Evolutionary conservation across 2,797 vertebrate species (phyloP), one percentile per base, ranked within the genome.

Genomic region (Varecia variegata): DNA sequence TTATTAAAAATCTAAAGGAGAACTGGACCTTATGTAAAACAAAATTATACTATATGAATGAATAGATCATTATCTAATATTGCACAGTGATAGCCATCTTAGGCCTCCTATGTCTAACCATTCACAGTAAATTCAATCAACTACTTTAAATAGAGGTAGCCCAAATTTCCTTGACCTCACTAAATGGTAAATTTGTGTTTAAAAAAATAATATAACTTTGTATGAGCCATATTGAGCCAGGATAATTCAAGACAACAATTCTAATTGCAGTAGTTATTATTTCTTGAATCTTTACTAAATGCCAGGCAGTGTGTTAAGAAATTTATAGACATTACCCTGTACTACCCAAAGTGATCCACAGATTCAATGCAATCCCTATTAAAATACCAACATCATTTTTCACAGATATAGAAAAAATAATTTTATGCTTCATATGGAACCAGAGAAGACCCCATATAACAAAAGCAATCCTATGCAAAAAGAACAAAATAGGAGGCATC

Each of bases 201-300:
- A 82, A 81, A 32, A 43, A 67, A 30, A 79, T 15, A 65, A 20
- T 67, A 54, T 14, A 43, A 93, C 11, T 93, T 82, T 74, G 18
- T 62, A 23, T 43, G 32, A 67, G 8, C 11, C n/a, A 65, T 17
- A 35, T 43, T 35, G 21, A 83, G 58, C 3, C 67, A 90, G 50
- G 15, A 14, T 70, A 76, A 90, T 27, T 86, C 21, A 86, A 94
- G 58, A 89, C 12, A 70, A 67, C 38, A 92, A 92, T 58, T 84
- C 60, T 89, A 70, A 92, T 73, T 54, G 11, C 50, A 87, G n/a
- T 13, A 40, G 50, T 62, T 85, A 76, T 52, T 88, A 94, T 76
- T 94, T 93, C 50, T 85, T 76, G 40, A 90, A 67, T 81, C 10
- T 47, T 96, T 94, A 92, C 18, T 94, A 80, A 71, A 95, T 85